Evolutionary conservation across 2,797 vertebrate species (phyloP).

Genomic region (Leptodactylus fallax): DNA sequence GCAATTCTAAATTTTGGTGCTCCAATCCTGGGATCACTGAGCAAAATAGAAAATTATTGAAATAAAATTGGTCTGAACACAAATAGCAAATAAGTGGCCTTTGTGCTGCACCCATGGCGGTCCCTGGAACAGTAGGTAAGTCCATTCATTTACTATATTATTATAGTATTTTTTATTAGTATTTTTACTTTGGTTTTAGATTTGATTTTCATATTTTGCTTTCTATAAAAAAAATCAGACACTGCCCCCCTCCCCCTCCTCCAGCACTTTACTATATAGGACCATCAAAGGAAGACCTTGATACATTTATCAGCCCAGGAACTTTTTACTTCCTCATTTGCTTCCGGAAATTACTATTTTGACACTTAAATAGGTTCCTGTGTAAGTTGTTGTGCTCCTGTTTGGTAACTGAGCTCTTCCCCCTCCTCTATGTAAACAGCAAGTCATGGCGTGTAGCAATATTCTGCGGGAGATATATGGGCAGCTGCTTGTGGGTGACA

Average conservation of each 20-base stretch:
- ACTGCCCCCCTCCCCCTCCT: too few relatives aligned
- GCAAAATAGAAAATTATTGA: too few relatives aligned
- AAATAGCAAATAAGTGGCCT: too few relatives aligned
- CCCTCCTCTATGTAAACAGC: neutral
- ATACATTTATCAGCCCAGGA: neutral
- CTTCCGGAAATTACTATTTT: conserved; percentile 16
- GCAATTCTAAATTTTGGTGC: too few relatives aligned
- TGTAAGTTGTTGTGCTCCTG: neutral
- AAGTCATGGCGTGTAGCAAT: neutral
- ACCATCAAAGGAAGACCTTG: too few relatives aligned
- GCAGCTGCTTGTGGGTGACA: too few relatives aligned
- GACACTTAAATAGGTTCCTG: neutral
- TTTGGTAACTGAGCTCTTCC: neutral
- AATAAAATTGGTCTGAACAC: too few relatives aligned
- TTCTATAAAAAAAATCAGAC: neutral
- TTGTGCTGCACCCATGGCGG: conserved; percentile 58
- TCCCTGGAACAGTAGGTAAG: conserved; percentile 67
- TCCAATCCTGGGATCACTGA: too few relatives aligned
- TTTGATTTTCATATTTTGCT: neutral
- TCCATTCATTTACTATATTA: neutral
- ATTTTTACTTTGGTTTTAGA: neutral
- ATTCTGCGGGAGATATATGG: neutral
- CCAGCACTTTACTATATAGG: too few relatives aligned
- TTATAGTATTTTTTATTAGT: neutral
- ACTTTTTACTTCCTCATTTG: conserved; percentile 9